Conservation (phyloP, 2,113 vertebrate species). For the Aegotheles bennettii region DNA sequence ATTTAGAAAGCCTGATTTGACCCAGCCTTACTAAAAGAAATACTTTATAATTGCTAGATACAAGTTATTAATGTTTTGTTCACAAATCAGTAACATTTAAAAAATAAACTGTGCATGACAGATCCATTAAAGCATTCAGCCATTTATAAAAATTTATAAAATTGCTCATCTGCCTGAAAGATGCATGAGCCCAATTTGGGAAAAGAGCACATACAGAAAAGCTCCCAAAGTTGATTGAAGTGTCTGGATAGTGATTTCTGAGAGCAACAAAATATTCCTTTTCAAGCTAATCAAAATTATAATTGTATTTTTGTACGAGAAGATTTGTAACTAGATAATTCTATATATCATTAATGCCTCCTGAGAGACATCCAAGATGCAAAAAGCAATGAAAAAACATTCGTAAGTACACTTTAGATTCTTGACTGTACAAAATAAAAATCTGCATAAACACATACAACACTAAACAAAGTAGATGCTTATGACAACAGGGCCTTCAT, state of each 20-base stretch:
- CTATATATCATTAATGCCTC: neutral
- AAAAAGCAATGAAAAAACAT: neutral
- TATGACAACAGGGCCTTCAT: neutral
- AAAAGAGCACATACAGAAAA: neutral
- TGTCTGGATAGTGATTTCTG: neutral
- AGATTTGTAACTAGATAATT: conserved; percentile 14
- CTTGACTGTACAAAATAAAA: neutral
- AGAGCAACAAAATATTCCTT: neutral
- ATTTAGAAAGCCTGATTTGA: neutral
- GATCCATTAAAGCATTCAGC: neutral
- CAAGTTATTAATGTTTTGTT: neutral
- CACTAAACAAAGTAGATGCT: neutral
- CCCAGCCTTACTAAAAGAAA: neutral
- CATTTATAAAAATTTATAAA: neutral
- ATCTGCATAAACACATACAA: conserved; percentile 1
- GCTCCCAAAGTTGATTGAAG: neutral
- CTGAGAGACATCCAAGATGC: neutral
- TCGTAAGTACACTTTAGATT: neutral
- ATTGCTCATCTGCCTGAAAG: conserved; percentile 14
- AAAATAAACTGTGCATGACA: neutral
- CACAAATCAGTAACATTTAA: neutral
- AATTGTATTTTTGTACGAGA: neutral
- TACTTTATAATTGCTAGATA: neutral
- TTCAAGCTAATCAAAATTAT: conserved; percentile 15
- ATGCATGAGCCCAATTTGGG: neutral